Percentiles rank a stretch among this genome's conserved stretches.
Conservation (phyloP, 2,888 invertebrate species). For the Enchytraeus crypticus region DNA sequence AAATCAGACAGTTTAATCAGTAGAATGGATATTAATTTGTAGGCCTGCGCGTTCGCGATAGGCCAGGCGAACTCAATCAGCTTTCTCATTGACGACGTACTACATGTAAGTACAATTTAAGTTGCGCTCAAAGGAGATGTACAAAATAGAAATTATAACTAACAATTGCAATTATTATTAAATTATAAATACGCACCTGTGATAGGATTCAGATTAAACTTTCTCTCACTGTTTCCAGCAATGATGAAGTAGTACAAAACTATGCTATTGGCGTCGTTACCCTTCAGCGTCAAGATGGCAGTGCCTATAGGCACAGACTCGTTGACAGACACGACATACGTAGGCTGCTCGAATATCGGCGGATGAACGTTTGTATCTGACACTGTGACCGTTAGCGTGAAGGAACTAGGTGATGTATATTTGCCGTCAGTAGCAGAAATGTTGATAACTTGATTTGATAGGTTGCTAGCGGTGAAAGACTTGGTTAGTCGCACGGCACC, state of each 20-base stretch:
- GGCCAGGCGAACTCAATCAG: too few species aligned
- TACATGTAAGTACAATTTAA: too few species aligned
- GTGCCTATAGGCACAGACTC: constrained; percentile 29
- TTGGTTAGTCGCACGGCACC: neutral
- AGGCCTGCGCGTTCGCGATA: too few species aligned
- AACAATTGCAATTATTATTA: too few species aligned
- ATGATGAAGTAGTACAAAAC: constrained; percentile 4
- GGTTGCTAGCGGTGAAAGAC: neutral
- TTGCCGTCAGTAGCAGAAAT: neutral
- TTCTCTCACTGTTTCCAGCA: constrained; percentile 1
- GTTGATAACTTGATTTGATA: neutral
- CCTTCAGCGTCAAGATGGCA: constrained; percentile 1
- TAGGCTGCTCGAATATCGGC: constrained; percentile 26
- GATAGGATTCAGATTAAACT: neutral
- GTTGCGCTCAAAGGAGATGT: too few species aligned
- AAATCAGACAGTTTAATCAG: too few species aligned
- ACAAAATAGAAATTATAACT: too few species aligned
- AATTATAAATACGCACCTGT: neutral
- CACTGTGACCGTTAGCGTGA: neutral
- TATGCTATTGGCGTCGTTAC: constrained; percentile 3
- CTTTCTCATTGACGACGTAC: too few species aligned
- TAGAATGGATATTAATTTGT: too few species aligned
- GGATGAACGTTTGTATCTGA: constrained; percentile 23
- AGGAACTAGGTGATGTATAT: neutral
- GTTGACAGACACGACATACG: constrained; percentile 26